Evolutionary conservation across 2,888 invertebrate genomes (phyloP).

Genomic region (Tiliacea aurago): DNA sequence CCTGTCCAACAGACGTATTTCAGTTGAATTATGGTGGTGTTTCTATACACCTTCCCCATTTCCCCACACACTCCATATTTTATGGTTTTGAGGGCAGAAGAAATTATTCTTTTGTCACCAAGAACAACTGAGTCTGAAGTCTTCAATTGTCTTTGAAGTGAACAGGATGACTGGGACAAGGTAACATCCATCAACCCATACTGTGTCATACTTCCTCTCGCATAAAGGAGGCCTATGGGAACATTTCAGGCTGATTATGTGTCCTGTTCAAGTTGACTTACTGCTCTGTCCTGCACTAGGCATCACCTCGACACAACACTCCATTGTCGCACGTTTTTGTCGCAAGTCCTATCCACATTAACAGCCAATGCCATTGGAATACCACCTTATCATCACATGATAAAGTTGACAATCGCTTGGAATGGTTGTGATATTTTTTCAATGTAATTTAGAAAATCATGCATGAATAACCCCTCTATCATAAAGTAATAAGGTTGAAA

Average conservation of each 20-base stretch:
- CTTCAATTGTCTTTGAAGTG: too few relatives aligned
- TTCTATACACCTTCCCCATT: background rate
- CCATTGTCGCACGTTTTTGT: constrained; percentile 56
- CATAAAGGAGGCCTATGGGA: background rate
- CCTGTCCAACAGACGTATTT: background rate
- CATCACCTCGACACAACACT: constrained; percentile 21
- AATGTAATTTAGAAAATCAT: constrained; percentile 17
- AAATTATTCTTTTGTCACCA: background rate
- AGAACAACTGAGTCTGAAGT: background rate
- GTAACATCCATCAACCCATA: background rate
- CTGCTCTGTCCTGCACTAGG: constrained; percentile 31
- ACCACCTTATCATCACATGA: accelerated
- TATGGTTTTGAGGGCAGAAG: background rate
- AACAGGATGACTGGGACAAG: too few relatives aligned
- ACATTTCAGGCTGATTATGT: background rate
- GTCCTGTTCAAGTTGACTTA: constrained; percentile 6
- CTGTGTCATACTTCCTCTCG: background rate
- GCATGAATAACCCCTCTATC: constrained; percentile 11
- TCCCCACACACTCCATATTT: too few relatives aligned
- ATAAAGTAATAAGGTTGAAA: background rate
- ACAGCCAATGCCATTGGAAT: background rate
- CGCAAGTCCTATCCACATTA: constrained; percentile 25
- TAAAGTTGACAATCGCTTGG: constrained; percentile 2
- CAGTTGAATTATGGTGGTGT: background rate
- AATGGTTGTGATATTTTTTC: background rate